Evolutionary conservation across 2,113 vertebrate genomes (phyloP).

Genomic region (Helogale parvula): DNA sequence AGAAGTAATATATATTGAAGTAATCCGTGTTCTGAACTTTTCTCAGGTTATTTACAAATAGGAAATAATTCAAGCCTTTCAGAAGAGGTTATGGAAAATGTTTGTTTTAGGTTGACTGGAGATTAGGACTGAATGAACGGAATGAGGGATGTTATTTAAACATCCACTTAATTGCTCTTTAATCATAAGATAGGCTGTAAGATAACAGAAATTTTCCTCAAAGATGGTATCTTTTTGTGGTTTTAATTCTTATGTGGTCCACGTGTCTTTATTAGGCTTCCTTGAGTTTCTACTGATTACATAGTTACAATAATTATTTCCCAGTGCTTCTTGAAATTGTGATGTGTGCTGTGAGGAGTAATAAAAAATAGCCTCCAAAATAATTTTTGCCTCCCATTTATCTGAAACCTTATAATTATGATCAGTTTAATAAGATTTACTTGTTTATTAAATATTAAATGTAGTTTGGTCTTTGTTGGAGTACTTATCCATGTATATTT

Average conservation of each 20-base stretch:
- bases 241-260: not conserved
- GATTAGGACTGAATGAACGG: not conserved
- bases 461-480: not conserved
- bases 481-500: not conserved
- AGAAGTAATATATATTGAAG: not conserved
- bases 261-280: not conserved
- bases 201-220: not conserved
- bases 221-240: not conserved
- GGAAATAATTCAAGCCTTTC: not conserved
- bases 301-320: not conserved
- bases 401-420: not conserved
- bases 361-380: not conserved
- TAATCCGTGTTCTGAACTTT: not conserved
- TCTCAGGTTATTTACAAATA: not conserved
- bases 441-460: slow-evolving; percentile 19
- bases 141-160: not conserved
- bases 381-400: not conserved
- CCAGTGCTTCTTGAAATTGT: not conserved
- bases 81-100: not conserved
- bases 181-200: not conserved
- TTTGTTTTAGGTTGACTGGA: not conserved
- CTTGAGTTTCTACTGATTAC: not conserved
- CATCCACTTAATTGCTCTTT: not conserved
- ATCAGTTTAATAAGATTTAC: not conserved
- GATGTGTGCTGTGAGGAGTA: not conserved